Evolutionary conservation across 1,140 invertebrate species (phyloP).

Genomic region (Meloidogyne exigua): DNA sequence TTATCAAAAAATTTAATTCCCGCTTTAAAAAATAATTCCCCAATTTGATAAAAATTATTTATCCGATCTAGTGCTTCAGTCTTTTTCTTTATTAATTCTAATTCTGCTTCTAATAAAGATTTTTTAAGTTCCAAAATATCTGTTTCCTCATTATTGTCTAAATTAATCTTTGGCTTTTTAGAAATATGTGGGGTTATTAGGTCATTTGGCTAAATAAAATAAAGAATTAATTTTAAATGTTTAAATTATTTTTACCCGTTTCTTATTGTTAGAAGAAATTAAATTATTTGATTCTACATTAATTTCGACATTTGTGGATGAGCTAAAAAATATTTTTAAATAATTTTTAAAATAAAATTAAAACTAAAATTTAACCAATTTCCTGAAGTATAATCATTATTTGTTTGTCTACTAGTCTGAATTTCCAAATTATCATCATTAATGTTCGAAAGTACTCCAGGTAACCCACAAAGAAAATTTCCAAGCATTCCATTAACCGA

Average conservation of each 20-base stretch:
- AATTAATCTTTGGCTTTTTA: background rate
- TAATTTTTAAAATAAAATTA: background rate
- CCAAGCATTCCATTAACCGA: background rate
- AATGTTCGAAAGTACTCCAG: background rate
- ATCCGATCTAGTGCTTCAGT: background rate
- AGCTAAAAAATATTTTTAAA: background rate
- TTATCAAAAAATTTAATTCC: slow-evolving; percentile 3
- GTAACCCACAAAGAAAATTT: background rate
- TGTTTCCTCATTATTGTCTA: background rate
- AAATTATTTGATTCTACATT: background rate
- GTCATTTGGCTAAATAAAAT: background rate
- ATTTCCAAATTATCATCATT: background rate
- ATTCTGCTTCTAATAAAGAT: background rate
- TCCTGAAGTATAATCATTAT: background rate
- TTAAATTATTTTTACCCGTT: background rate
- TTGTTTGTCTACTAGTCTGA: too few relatives aligned
- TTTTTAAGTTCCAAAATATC: background rate
- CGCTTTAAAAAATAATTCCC: slow-evolving; percentile 9
- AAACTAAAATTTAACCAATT: background rate
- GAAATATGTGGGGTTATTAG: background rate
- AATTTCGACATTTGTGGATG: background rate
- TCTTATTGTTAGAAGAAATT: background rate
- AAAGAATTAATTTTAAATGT: background rate
- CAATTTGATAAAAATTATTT: background rate
- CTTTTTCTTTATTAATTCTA: background rate